Base-by-base conservation (phyloP, 1,140 invertebrate genomes). In the Bombus affinis region DNA sequence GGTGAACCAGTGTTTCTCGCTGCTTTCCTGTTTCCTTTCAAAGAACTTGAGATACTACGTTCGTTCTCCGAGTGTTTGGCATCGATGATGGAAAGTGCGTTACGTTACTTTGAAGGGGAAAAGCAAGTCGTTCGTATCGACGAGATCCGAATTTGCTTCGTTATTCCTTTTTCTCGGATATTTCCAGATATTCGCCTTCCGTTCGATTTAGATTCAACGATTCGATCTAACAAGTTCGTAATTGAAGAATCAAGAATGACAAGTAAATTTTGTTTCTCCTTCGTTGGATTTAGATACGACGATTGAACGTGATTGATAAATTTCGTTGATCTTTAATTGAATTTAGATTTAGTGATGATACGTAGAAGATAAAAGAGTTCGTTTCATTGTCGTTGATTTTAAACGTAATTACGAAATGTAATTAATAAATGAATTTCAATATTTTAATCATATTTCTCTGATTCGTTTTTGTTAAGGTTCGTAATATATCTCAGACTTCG, bases 161-260 rank as follows among this genome's bases (percentile, higher is more conserved):
- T 12, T 62, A 13, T 53, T 53, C 8, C 18, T 53, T 8, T 53
- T 53, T 22, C 18, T 53, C 47, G 0, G 47, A 22, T 53, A 8
- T 53, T 53, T 22, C 6, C 18, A 53, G 18, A 53, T 53, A 53
- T 53, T 22, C 18, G 47, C 1, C 47, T 47, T 53, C 2, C 47
- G 47, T 53, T 22, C 1, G 0, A 53, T 8, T 53, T 53, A 8
- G 18, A 8, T n/a, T 2, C 0, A n/a, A n/a, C 0, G 12, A n/a
- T 13, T 62, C 8, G 25, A 12, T 10, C 12, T 28, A 28, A 59
- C 25, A 12, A 59, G 8, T 25, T 25, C 28, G 28, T 10, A 62
- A n/a, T 62, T 12, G 0, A 62, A 4, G 28, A 62, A 62, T 62
- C 3, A 13, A 13, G 12, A 62, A 12, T 1, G 8, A 62, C 22